These are phyloP conservation scores for Rhodophaea formosa DNA, from an alignment of 2,888 invertebrate species.

Conservation along the genomic window DNA sequence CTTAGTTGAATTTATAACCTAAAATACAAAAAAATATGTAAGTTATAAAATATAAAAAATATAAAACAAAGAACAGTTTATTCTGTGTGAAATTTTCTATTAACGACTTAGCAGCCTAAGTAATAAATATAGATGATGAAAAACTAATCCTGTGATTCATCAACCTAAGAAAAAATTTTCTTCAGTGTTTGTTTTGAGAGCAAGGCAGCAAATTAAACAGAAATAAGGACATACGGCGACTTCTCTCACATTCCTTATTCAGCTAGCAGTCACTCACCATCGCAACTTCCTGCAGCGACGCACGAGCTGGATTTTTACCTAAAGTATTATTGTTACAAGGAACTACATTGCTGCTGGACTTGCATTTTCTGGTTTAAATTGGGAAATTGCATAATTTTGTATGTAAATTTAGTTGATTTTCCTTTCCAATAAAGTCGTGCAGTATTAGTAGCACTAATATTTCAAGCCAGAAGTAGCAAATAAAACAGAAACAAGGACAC, in stretches of 20 bases:
- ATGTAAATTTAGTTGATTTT: too few species aligned
- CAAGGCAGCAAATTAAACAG: constrained; percentile 37
- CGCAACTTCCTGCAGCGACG: constrained; percentile 55
- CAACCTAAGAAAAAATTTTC: neutral
- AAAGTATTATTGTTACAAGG: constrained; percentile 56
- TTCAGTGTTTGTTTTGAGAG: constrained; percentile 28
- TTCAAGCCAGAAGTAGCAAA: constrained; percentile 27
- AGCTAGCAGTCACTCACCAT: constrained; percentile 63
- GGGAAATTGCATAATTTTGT: too few species aligned
- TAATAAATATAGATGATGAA: too few species aligned
- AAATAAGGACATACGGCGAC: constrained; percentile 52
- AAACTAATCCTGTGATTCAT: neutral
- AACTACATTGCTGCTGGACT: constrained; percentile 38
- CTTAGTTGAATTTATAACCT: too few species aligned
- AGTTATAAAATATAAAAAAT: too few species aligned
- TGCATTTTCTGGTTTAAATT: constrained; percentile 23
- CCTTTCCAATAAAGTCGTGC: too few species aligned
- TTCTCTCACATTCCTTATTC: constrained; percentile 66
- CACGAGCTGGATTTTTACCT: constrained; percentile 52
- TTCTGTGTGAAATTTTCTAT: too few species aligned
- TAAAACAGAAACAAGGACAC: constrained; percentile 53
- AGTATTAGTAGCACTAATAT: too few species aligned
- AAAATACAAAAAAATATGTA: too few species aligned
- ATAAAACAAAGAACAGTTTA: too few species aligned
- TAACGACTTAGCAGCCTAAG: too few species aligned